Evolutionary conservation across 2,113 vertebrate genomes (phyloP).

Genomic region (Microcebus murinus): DNA sequence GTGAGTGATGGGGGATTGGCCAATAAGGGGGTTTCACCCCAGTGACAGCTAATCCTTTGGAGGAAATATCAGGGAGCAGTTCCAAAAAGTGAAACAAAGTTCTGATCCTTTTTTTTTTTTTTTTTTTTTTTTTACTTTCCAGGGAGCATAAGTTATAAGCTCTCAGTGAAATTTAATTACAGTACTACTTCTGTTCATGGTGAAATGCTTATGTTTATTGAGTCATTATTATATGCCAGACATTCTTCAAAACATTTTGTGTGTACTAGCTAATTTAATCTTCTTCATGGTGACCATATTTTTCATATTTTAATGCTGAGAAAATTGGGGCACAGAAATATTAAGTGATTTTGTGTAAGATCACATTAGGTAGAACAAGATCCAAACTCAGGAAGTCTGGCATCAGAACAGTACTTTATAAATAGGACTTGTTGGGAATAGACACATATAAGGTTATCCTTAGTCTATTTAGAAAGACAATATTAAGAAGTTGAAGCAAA

Average conservation of each 20-base stretch:
- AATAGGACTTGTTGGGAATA: not conserved
- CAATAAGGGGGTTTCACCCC: not conserved
- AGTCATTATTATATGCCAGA: not conserved
- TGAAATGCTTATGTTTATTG: not conserved
- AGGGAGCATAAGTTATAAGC: not conserved
- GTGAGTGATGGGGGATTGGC: accelerated
- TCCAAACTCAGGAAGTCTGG: not conserved
- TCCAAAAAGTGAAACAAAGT: not conserved
- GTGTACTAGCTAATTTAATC: not conserved
- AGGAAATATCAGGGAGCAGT: not conserved
- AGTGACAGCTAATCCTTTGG: not conserved
- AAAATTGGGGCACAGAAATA: not conserved
- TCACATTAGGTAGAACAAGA: not conserved
- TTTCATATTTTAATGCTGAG: not conserved
- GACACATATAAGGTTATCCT: not conserved
- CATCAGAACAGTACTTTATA: not conserved
- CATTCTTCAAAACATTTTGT: not conserved
- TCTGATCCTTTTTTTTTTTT: not conserved
- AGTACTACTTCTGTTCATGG: not conserved
- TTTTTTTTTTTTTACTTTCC: not conserved
- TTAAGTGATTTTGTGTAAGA: not conserved
- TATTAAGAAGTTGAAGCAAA: not conserved
- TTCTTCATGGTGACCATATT: not conserved
- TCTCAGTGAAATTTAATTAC: not conserved
- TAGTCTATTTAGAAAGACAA: not conserved